A percentile compares a stretch with the other conserved stretches of the same genome.
These are phyloP conservation scores for Chiloscyllium punctatum DNA, from an alignment of 2,797 vertebrate genomes.

Conservation along the genomic window DNA sequence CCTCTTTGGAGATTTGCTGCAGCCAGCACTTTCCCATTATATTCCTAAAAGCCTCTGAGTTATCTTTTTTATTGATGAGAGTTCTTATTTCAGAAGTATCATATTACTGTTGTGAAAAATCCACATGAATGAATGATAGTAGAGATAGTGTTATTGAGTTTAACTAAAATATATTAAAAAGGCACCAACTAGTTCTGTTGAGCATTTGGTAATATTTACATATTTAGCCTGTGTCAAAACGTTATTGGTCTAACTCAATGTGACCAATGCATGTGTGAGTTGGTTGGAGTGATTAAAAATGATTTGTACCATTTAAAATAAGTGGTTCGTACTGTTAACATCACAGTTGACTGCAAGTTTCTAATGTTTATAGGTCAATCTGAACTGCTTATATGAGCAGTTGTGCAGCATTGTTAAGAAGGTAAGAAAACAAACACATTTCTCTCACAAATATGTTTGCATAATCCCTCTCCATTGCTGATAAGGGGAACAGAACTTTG, in stretches of 20 bases:
- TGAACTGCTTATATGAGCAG: not conserved
- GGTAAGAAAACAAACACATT: not conserved
- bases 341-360: not conserved
- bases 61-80: slow-evolving; percentile 44
- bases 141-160: slow-evolving; percentile 31
- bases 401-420: not conserved
- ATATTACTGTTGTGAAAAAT: slow-evolving; percentile 38
- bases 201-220: slow-evolving; percentile 30
- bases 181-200: slow-evolving; percentile 24
- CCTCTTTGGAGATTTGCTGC: slow-evolving; percentile 47
- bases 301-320: not conserved
- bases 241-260: not conserved
- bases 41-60: slow-evolving; percentile 45
- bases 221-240: not conserved
- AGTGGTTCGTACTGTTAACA: not conserved
- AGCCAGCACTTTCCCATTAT: slow-evolving; percentile 42
- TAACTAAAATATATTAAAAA: not conserved
- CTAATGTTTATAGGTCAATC: not conserved
- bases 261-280: too few relatives aligned
- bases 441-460: not conserved
- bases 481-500: not conserved
- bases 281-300: not conserved
- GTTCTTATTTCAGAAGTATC: slow-evolving; percentile 46
- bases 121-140: slow-evolving; percentile 37
- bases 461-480: not conserved